These are phyloP conservation scores for Puntigrus tetrazona DNA, from an alignment of 2,113 vertebrate genomes.

Conservation along the genomic window DNA sequence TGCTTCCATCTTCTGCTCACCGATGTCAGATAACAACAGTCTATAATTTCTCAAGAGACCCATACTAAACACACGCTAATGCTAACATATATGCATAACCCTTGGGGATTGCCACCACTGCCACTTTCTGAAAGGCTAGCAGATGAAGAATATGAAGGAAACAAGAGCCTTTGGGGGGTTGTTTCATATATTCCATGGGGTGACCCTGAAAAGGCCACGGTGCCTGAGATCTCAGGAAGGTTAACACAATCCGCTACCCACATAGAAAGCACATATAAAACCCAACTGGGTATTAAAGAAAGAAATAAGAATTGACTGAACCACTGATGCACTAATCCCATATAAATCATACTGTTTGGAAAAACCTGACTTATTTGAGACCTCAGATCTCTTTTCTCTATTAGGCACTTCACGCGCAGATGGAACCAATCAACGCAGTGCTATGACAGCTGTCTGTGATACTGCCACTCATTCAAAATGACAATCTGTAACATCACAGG, in stretches of 20 bases:
- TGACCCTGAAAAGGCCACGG: conserved; percentile 10
- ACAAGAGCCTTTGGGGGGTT: not conserved
- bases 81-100: conserved; percentile 33
- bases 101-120: not conserved
- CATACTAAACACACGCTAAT: conserved; percentile 6
- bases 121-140: not conserved
- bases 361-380: not conserved
- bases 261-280: not conserved
- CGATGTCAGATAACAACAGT: not conserved
- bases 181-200: not conserved
- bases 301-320: not conserved
- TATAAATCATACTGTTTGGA: not conserved
- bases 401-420: not conserved
- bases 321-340: not conserved
- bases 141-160: conserved; percentile 22
- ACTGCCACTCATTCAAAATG: conserved; percentile 2
- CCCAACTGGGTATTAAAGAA: not conserved
- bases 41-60: conserved; percentile 33
- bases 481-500: conserved; percentile 17
- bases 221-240: not conserved
- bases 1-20: conserved; percentile 24
- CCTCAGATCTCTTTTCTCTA: not conserved
- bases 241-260: not conserved
- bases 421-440: conserved; percentile 1
- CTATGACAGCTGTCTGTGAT: conserved; percentile 16